Percentiles rank a stretch among this genome's conserved stretches.
phyloP scores from a whole-genome alignment of 2,113 vertebrate genomes.

The Athene noctua region DNA sequence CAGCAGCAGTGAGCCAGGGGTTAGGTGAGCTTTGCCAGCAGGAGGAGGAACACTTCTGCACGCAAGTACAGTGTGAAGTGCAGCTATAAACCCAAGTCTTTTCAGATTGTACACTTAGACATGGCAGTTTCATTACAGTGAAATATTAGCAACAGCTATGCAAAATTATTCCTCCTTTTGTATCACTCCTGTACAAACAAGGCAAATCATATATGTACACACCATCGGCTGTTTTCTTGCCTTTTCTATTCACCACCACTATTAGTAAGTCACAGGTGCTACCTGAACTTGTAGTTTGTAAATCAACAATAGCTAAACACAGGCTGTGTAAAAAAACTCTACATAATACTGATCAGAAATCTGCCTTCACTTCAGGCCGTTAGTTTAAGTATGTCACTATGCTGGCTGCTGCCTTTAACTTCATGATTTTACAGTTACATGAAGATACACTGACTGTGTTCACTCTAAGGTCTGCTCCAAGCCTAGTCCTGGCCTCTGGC shows the following conservation, averaged over 20 bases:
- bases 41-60: no score
- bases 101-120: not conserved
- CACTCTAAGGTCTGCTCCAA: not conserved
- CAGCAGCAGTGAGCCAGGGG: not conserved
- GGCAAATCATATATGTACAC: rapidly evolving
- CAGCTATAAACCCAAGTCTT: no score
- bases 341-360: not conserved
- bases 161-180: not conserved
- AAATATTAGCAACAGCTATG: not conserved
- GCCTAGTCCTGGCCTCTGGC: no score
- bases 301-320: not conserved
- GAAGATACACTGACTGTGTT: not conserved
- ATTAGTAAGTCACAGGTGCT: not conserved
- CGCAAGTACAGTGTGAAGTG: not conserved
- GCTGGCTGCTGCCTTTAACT: not conserved
- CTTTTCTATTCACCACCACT: not conserved
- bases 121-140: no score
- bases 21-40: not conserved
- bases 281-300: not conserved
- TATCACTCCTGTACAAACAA: not conserved
- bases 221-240: not conserved
- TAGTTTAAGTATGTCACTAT: not conserved
- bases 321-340: not conserved
- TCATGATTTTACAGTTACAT: not conserved
- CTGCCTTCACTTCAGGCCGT: not conserved